Conservation (phyloP, 2,888 invertebrate species). For the Tipula vernalis region DNA sequence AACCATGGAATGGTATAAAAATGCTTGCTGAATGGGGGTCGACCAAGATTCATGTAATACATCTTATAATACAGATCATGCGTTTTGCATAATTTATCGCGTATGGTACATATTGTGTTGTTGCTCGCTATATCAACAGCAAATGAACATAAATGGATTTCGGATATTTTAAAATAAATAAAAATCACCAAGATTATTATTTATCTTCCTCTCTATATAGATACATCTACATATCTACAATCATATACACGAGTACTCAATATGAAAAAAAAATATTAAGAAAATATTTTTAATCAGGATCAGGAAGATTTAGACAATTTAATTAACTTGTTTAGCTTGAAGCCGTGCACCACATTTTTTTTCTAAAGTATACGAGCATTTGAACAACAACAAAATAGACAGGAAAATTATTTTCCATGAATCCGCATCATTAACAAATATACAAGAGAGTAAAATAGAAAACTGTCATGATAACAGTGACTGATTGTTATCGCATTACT, state of each 20-base stretch:
- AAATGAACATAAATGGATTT: constrained; percentile 9
- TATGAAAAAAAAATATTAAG: neutral
- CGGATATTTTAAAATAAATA: constrained; percentile 5
- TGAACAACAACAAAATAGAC: neutral
- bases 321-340: constrained; percentile 5
- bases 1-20: neutral
- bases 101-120: neutral
- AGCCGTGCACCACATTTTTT: neutral
- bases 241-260: neutral
- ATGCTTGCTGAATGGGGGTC: neutral
- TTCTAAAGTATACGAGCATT: neutral
- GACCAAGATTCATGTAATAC: neutral
- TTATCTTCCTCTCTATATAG: neutral
- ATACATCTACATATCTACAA: no score
- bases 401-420: neutral
- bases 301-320: neutral
- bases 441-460: neutral
- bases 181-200: neutral
- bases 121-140: neutral
- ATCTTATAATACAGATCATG: neutral
- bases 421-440: neutral
- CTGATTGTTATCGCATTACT: neutral
- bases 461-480: neutral
- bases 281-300: neutral
- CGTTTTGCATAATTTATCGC: neutral